Evolutionary conservation across 2,888 invertebrate genomes (phyloP).

Genomic region (Malthinus flaveolus): DNA sequence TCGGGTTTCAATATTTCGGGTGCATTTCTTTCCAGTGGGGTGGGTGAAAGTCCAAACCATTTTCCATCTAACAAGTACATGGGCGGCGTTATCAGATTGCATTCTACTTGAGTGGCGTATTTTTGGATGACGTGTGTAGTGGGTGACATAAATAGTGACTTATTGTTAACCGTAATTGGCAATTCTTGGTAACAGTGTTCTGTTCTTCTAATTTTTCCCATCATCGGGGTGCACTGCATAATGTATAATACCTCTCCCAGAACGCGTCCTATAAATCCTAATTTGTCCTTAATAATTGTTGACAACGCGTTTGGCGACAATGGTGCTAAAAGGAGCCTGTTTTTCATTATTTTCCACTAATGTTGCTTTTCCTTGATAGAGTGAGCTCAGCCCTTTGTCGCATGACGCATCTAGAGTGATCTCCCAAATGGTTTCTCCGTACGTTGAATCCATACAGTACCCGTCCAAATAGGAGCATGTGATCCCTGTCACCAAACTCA

Average conservation of each 20-base stretch:
- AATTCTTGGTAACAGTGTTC: conserved; percentile 35
- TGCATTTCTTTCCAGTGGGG: conserved; percentile 5
- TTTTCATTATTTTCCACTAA: conserved; percentile 32
- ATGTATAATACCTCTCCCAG: conserved; percentile 40
- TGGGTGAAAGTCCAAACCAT: conserved; percentile 30
- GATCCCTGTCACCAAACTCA: not conserved
- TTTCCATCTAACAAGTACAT: conserved; percentile 25
- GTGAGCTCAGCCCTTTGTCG: not conserved
- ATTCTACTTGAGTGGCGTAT: conserved; percentile 23
- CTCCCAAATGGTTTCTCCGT: conserved; percentile 11
- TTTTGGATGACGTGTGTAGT: conserved; percentile 31
- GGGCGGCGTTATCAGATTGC: conserved; percentile 27
- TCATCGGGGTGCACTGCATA: conserved; percentile 35
- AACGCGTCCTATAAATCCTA: conserved; percentile 36
- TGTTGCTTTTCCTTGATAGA: not conserved
- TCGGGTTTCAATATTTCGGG: conserved; percentile 18
- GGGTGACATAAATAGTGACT: conserved; percentile 33
- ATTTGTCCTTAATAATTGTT: conserved; percentile 33
- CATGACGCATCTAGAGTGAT: not conserved
- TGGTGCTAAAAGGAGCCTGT: conserved; percentile 33
- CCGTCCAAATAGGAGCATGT: conserved; percentile 9
- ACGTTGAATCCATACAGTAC: conserved; percentile 15
- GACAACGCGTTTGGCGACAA: conserved; percentile 37
- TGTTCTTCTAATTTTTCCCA: conserved; percentile 26
- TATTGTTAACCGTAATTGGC: conserved; percentile 32